Evolutionary conservation across 1,140 invertebrate species (phyloP).

Genomic region (Teleogryllus occipitalis): DNA sequence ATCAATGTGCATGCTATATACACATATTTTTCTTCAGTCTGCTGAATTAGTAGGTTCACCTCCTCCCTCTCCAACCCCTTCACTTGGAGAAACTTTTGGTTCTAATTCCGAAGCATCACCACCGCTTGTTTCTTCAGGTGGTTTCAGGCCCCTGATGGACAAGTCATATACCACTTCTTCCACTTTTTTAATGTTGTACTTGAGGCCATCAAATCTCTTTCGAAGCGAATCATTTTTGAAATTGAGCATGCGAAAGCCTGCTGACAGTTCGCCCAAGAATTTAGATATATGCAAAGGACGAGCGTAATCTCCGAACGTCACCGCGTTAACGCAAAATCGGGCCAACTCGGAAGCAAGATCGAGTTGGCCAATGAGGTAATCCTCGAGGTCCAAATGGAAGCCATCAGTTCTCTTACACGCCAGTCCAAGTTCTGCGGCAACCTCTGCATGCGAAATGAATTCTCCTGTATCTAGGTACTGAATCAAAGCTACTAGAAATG

Average conservation of each 20-base stretch:
- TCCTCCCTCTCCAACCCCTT: no score
- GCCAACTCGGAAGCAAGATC: conserved; percentile 75
- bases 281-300: conserved; percentile 72
- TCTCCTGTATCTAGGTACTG: conserved; percentile 71
- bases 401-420: conserved; percentile 50
- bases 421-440: conserved; percentile 64
- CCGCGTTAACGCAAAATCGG: conserved; percentile 78
- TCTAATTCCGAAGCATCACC: not conserved
- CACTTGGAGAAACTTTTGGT: no score
- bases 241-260: conserved; percentile 80
- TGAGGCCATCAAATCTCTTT: conserved; percentile 81
- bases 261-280: conserved; percentile 78
- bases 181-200: conserved; percentile 91
- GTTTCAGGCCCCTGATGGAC: conserved; percentile 69
- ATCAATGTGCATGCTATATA: no score
- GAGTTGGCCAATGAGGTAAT: conserved; percentile 77
- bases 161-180: conserved; percentile 93
- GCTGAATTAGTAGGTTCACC: no score
- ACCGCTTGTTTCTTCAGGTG: conserved; percentile 22
- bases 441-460: conserved; percentile 61
- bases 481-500: conserved; percentile 66
- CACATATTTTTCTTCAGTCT: no score
- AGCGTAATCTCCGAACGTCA: conserved; percentile 74
- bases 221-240: conserved; percentile 84
- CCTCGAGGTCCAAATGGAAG: conserved; percentile 85